Conservation (phyloP, 2,113 vertebrate genomes). For the Mastomys coucha region DNA sequence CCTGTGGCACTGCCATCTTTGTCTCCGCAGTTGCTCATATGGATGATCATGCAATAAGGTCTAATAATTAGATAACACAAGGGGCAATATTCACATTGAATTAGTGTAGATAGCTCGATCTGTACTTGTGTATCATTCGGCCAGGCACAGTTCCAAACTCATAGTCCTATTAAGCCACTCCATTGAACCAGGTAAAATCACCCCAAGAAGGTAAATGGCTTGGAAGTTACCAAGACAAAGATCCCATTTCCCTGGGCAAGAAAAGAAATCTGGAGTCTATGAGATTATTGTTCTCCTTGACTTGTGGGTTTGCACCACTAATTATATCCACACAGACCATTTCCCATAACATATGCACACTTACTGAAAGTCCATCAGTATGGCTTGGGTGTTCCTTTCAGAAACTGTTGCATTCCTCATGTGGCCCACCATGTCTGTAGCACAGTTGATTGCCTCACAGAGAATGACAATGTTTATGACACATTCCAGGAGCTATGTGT, state of each 20-base stretch:
- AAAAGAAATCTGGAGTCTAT: neutral
- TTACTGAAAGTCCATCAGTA: neutral
- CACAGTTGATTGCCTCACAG: neutral
- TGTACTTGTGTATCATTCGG: neutral
- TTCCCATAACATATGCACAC: neutral
- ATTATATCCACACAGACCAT: neutral
- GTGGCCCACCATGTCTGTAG: neutral
- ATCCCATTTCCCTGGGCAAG: neutral
- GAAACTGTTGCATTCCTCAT: neutral
- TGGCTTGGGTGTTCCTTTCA: neutral
- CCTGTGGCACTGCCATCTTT: neutral
- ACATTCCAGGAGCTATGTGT: neutral
- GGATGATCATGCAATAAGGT: neutral
- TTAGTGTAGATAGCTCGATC: neutral
- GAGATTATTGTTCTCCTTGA: neutral
- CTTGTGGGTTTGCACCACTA: neutral
- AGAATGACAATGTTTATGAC: neutral
- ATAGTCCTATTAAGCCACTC: neutral
- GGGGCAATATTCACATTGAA: neutral
- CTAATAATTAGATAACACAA: neutral
- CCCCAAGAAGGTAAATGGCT: neutral
- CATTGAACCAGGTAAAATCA: neutral
- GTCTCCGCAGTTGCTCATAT: neutral
- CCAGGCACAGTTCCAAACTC: neutral
- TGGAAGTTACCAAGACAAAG: neutral